Evolutionary conservation across 2,888 invertebrate genomes (phyloP).

Genomic region (Fissipunctia ypsillon): DNA sequence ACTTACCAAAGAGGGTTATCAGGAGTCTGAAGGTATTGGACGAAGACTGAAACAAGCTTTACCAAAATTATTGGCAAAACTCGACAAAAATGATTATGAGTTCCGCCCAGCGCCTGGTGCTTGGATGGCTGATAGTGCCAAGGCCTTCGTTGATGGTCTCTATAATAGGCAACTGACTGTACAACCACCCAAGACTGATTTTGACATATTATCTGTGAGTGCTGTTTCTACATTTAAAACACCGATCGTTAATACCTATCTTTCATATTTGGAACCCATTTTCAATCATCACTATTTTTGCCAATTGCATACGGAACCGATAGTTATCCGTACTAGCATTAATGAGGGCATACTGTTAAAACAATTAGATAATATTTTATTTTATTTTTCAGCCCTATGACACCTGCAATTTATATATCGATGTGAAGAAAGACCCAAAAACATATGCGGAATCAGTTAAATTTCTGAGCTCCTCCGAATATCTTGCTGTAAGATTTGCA

Average conservation of each 20-base stretch:
- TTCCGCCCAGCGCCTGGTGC: constrained; percentile 91
- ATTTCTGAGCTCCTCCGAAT: constrained; percentile 77
- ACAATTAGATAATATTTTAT: not conserved
- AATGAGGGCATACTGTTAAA: not conserved
- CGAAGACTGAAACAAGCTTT: constrained; percentile 80
- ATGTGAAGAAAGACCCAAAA: constrained; percentile 74
- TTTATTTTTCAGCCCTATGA: constrained; percentile 79
- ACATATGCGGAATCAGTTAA: constrained; percentile 70
- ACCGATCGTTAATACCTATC: too few species aligned
- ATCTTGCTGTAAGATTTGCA: constrained; percentile 77
- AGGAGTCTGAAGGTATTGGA: constrained; percentile 92
- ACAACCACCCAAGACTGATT: constrained; percentile 66
- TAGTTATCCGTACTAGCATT: not conserved
- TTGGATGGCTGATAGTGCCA: constrained; percentile 91
- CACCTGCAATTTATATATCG: constrained; percentile 85
- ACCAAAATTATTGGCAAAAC: constrained; percentile 84
- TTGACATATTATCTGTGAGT: constrained; percentile 73
- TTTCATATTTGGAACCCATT: not conserved
- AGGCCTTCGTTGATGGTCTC: constrained; percentile 91
- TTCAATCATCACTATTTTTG: not conserved
- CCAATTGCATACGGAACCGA: too few species aligned
- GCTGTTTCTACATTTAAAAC: not conserved
- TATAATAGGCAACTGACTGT: constrained; percentile 66
- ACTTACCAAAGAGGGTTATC: constrained; percentile 86
- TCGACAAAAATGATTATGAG: constrained; percentile 86